These are phyloP conservation scores for Chelonoidis abingdonii DNA, from an alignment of 2,113 vertebrate species.

Conservation along the genomic window DNA sequence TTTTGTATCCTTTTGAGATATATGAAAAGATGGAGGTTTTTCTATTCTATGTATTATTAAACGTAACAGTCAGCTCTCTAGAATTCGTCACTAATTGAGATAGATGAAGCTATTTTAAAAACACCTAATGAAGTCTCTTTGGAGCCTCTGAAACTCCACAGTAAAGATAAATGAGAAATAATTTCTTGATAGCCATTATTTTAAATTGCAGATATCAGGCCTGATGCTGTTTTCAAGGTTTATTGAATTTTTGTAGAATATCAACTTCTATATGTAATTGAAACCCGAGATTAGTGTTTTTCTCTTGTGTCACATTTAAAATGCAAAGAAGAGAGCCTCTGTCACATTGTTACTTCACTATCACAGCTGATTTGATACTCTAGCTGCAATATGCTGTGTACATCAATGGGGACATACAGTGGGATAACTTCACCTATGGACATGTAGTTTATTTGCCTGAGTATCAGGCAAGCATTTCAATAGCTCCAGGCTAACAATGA, in stretches of 20 bases:
- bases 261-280: slow-evolving; percentile 38
- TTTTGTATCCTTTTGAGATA: slow-evolving; percentile 28
- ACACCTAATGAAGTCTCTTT: slow-evolving; percentile 85
- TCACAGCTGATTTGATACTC: fast-evolving
- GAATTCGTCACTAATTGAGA: slow-evolving; percentile 85
- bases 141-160: slow-evolving; percentile 80
- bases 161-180: slow-evolving; percentile 89
- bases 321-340: background rate
- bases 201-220: slow-evolving; percentile 86
- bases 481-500: background rate
- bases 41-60: slow-evolving; percentile 66
- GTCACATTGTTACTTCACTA: background rate
- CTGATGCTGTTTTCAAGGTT: slow-evolving; percentile 78
- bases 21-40: background rate
- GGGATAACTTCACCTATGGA: background rate
- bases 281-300: slow-evolving; percentile 7
- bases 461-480: fast-evolving
- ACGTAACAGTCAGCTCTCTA: slow-evolving; percentile 81
- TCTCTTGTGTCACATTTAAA: slow-evolving; percentile 3
- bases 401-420: fast-evolving
- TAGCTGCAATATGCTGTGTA: fast-evolving
- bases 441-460: fast-evolving
- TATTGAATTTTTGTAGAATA: slow-evolving; percentile 81
- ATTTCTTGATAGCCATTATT: slow-evolving; percentile 87
- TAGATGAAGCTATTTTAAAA: slow-evolving; percentile 82